Base-by-base conservation (phyloP, 2,113 vertebrate genomes). In the Eolophus roseicapilla region DNA sequence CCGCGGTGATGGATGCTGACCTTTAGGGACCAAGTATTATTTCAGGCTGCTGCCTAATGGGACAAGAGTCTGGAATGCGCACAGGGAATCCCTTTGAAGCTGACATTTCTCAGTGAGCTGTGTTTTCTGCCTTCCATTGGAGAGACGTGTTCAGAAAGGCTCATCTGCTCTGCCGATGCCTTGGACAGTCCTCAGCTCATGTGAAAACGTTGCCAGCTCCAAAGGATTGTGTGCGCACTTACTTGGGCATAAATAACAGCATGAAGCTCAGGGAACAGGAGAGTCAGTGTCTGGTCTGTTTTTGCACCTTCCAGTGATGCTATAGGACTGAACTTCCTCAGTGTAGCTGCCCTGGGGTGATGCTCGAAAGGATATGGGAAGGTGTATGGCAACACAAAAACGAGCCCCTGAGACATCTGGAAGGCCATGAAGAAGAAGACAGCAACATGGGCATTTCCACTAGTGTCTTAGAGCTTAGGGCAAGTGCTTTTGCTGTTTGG, bases 61-160 rank as follows among this genome's bases (percentile, higher is more conserved):
- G 68, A 43, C 46, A 35, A 59, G 64, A 27, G 39, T 50, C 73
- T 95, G 94, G 86, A 91, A 95, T 86, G 89, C 5, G 2, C 59
- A 28, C 7, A 24, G 89, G 33, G 89, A 92, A 85, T 95, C 77
- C 74, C 93, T 97, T 95, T 96, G 95, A 93, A 95, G 94, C 31
- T 81, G 81, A 31, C 24, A 60, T 75, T 85, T 84, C 75, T 75
- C 81, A 79, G 3, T 0, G 1, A 95, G 50, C 15, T 3, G 7
- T 1, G 0, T 82, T 77, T 92, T 28, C 80, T 70, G 31, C 64
- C 70, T 92, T 86, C 55, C 1, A 0, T 27, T 41, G 53, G 63
- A 17, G 55, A 29, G 8, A 17, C 0, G 3, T 28, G 55, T 8
- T 70, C 60, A 25, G 91, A 63, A 83, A 60, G 67, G 47, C 47